These are phyloP conservation scores for Xiphophorus couchianus DNA, from an alignment of 2,113 vertebrate genomes.

Conservation along the genomic window DNA sequence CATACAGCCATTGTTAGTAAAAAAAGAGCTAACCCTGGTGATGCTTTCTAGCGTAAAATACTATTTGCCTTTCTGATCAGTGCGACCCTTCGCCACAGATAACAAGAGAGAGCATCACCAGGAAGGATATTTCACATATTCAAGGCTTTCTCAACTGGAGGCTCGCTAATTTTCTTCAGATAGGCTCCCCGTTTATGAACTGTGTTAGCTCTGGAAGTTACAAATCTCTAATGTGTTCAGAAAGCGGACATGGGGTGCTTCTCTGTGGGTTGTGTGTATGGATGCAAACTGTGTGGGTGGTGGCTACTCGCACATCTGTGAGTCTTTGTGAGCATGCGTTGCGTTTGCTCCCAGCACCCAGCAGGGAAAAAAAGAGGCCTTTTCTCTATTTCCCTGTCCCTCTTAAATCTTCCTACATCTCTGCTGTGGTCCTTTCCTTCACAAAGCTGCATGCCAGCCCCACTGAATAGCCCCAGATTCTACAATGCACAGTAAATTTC, in stretches of 20 bases:
- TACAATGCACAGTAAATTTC: slow-evolving; percentile 84
- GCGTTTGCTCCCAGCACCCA: slow-evolving; percentile 57
- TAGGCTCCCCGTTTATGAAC: slow-evolving; percentile 63
- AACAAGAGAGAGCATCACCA: slow-evolving; percentile 14
- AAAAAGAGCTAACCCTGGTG: slow-evolving; percentile 35
- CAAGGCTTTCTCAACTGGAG: slow-evolving; percentile 59
- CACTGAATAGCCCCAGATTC: slow-evolving; percentile 75
- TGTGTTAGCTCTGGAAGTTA: slow-evolving; percentile 64
- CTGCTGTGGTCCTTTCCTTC: slow-evolving; percentile 69
- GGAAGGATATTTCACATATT: slow-evolving; percentile 41
- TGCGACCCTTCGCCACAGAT: slow-evolving; percentile 8
- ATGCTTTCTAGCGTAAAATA: slow-evolving; percentile 42
- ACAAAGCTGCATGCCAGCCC: slow-evolving; percentile 75
- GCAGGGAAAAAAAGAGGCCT: slow-evolving; percentile 54
- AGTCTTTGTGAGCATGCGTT: slow-evolving; percentile 63
- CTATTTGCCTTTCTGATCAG: slow-evolving; percentile 37
- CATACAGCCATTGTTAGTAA: slow-evolving; percentile 7
- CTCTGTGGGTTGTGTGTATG: slow-evolving; percentile 50
- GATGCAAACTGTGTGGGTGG: slow-evolving; percentile 70
- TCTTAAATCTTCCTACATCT: slow-evolving; percentile 78
- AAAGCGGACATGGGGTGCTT: slow-evolving; percentile 38
- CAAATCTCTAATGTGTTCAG: slow-evolving; percentile 62
- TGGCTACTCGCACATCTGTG: slow-evolving; percentile 62
- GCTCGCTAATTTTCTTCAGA: slow-evolving; percentile 46
- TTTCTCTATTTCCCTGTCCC: slow-evolving; percentile 74